Conservation (phyloP, 2,797 vertebrate species). For the Lithobates pipiens region DNA sequence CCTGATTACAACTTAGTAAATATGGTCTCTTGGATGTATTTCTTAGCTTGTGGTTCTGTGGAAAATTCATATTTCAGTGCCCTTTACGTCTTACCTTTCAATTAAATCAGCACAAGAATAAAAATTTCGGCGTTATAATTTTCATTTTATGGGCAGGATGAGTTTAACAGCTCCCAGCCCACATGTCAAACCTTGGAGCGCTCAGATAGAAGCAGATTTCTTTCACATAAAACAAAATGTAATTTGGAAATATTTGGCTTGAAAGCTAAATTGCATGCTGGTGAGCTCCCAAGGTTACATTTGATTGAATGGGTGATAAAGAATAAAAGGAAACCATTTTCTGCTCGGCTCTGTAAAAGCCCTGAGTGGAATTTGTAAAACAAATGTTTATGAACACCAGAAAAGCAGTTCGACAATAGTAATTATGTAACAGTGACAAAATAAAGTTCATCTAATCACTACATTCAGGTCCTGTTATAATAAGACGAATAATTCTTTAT, state of each 20-base stretch:
- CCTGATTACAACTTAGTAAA: constrained; percentile 37
- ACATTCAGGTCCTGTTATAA: constrained; percentile 62
- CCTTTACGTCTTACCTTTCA: constrained; percentile 52
- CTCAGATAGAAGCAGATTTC: constrained; percentile 52
- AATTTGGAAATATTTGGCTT: constrained; percentile 63
- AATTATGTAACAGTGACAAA: constrained; percentile 62
- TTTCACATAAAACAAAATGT: constrained; percentile 62
- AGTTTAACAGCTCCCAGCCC: constrained; percentile 52
- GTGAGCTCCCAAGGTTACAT: constrained; percentile 61
- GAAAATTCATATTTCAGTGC: constrained; percentile 15
- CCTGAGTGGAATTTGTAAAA: constrained; percentile 62
- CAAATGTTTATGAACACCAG: constrained; percentile 62
- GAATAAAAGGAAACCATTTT: constrained; percentile 56
- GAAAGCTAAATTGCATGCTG: constrained; percentile 62
- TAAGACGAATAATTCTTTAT: constrained; percentile 61
- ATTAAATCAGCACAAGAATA: constrained; percentile 52
- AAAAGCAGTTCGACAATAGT: constrained; percentile 60
- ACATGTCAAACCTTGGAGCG: constrained; percentile 46
- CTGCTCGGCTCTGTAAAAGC: constrained; percentile 58
- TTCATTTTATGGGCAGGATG: constrained; percentile 53
- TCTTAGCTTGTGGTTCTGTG: constrained; percentile 23
- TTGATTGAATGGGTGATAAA: constrained; percentile 62
- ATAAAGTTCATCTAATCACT: constrained; percentile 63
- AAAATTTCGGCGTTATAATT: constrained; percentile 53
- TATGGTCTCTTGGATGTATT: not conserved